Percentiles rank a stretch among this genome's conserved stretches.
phyloP scores from a whole-genome alignment of 2,797 vertebrate species.

The Pelochelys cantorii region DNA sequence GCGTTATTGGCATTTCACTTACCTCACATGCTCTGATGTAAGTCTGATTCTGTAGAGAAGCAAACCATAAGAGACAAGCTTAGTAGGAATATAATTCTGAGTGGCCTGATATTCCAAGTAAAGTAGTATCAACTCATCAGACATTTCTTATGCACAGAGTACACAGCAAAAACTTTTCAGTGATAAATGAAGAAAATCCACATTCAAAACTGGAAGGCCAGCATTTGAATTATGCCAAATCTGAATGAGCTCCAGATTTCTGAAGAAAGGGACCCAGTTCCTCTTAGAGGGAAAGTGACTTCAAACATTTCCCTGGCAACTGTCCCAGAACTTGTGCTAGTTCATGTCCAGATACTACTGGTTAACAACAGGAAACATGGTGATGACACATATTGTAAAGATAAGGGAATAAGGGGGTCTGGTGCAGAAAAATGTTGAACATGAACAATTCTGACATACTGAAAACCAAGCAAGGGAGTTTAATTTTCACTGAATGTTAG shows the following conservation, averaged over 20 bases:
- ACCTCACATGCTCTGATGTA: constrained; percentile 74
- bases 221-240: not conserved
- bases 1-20: constrained; percentile 27
- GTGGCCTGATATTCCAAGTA: not conserved
- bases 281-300: not conserved
- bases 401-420: not conserved
- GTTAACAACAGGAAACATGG: constrained; percentile 22
- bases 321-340: not conserved
- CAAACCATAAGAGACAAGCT: not conserved
- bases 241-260: not conserved
- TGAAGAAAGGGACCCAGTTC: not conserved
- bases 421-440: not conserved
- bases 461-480: not conserved
- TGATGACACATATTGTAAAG: not conserved
- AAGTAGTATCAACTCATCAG: not conserved
- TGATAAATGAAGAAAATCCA: constrained; percentile 1
- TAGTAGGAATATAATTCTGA: constrained; percentile 6
- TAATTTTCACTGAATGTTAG: not conserved
- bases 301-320: not conserved
- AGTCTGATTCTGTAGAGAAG: constrained; percentile 67
- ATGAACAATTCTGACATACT: not conserved
- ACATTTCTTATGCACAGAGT: constrained; percentile 5
- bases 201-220: not conserved
- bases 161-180: not conserved
- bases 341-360: not conserved